Evolutionary conservation across 2,797 vertebrate species (phyloP), one percentile per base, ranked within the genome.

Genomic region (Lacerta agilis): DNA sequence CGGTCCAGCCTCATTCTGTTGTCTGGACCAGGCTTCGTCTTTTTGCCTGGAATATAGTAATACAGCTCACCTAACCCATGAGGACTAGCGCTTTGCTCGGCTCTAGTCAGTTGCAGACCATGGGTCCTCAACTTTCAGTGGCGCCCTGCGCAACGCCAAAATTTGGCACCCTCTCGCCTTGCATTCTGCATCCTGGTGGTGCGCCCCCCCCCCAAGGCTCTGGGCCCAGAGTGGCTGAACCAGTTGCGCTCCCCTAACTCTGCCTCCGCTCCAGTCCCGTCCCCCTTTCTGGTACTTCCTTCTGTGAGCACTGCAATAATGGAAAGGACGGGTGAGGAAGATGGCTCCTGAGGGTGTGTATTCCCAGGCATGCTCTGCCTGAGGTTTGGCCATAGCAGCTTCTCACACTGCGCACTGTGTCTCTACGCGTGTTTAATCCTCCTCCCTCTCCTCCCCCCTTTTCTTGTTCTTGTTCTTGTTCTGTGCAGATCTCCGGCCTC

Each of bases 401-500:
- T 9, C 67, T 0, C 0, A 6, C 33, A 36, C 0, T 0, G 36
- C 2, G 9, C 27, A 6, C 8, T 4, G 6, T 43, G 41, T 49
- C 43, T 29, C 3, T 9, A 13, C 18, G 67, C n/a, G 69, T 0
- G 1, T 61, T 94, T 66, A 82, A 95, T 0, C 0, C 25, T 18
- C 29, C 55, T 91, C 27, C 93, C 33, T 82, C 81, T 87, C 90
- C 80, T 41, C 4, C 38, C 38, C 38, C 92, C 38, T 82, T 82
- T 88, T 92, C 79, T 49, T 43, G 11, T 49, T 43, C 80, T 6
- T 81, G 17, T 49, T 49, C 9, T 49, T 45, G 81, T 6, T 67
- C 4, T 81, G 8, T 69, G 6, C 96, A 99, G 99, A 99, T 97
- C 98, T 99, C 93, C 97, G 99, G 93, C 98, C 99, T 89, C 97